These are phyloP conservation scores for Alligator sinensis DNA, from an alignment of 2,113 vertebrate genomes.

Conservation along the genomic window DNA sequence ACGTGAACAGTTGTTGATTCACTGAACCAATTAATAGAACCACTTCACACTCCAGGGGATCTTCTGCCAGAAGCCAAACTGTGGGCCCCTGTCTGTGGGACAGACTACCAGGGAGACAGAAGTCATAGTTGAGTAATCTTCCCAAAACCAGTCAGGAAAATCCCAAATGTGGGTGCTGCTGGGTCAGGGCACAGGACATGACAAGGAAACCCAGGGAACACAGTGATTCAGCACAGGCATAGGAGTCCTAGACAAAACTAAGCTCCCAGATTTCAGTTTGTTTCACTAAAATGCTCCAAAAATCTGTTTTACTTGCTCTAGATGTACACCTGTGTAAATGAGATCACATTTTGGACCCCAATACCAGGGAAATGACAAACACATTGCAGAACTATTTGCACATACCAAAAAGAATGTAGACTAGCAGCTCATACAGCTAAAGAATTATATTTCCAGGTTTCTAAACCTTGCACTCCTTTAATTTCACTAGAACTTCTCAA, in stretches of 20 bases:
- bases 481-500: neutral
- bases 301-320: neutral
- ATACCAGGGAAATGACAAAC: neutral
- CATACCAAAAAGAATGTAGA: neutral
- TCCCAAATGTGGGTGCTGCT: neutral
- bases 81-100: neutral
- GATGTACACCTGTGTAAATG: neutral
- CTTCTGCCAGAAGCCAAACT: neutral
- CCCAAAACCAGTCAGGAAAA: neutral
- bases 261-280: neutral
- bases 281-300: neutral
- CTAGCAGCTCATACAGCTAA: neutral
- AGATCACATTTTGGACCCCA: neutral
- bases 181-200: accelerated
- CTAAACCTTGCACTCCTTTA: neutral
- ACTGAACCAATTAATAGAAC: neutral
- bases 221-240: neutral
- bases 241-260: neutral
- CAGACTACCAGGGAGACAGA: neutral
- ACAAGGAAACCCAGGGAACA: neutral
- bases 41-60: neutral
- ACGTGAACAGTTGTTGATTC: neutral
- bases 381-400: neutral
- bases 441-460: neutral
- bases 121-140: neutral